phyloP scores from a whole-genome alignment of 1,140 invertebrate genomes.

The Leptopilina boulardi region DNA sequence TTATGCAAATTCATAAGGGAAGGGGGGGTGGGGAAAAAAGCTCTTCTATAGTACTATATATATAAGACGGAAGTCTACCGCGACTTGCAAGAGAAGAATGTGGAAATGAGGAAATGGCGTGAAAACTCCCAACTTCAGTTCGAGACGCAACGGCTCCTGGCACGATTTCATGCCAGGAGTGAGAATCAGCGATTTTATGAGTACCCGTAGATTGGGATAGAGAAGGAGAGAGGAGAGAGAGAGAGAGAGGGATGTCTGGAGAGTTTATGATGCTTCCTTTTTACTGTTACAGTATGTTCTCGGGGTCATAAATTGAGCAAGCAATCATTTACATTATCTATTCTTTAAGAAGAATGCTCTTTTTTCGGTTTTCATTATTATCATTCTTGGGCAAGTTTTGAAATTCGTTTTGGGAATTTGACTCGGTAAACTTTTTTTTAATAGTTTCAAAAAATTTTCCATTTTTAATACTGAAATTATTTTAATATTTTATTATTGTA shows the following conservation, averaged over 20 bases:
- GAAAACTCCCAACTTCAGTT: constrained; percentile 37
- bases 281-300: constrained; percentile 35
- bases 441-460: too few species aligned
- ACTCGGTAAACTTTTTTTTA: too few species aligned
- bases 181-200: constrained; percentile 46
- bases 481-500: too few species aligned
- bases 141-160: constrained; percentile 41
- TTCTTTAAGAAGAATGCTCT: not conserved
- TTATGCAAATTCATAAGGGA: not conserved
- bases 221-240: not conserved
- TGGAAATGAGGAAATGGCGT: constrained; percentile 32
- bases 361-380: not conserved
- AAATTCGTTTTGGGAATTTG: too few species aligned
- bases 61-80: constrained; percentile 8
- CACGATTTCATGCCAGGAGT: constrained; percentile 43
- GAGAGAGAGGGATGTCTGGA: constrained; percentile 8
- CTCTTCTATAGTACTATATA: too few species aligned
- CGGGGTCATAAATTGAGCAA: constrained; percentile 36
- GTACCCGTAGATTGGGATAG: constrained; percentile 39
- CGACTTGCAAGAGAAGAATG: constrained; percentile 10
- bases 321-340: constrained; percentile 40
- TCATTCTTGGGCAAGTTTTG: too few species aligned
- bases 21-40: not conserved
- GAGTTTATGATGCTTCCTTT: constrained; percentile 42
- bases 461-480: too few species aligned